Percentiles rank a stretch among this genome's conserved stretches.
Evolutionary conservation across 2,888 invertebrate species (phyloP).

Genomic region (Lagria hirta): DNA sequence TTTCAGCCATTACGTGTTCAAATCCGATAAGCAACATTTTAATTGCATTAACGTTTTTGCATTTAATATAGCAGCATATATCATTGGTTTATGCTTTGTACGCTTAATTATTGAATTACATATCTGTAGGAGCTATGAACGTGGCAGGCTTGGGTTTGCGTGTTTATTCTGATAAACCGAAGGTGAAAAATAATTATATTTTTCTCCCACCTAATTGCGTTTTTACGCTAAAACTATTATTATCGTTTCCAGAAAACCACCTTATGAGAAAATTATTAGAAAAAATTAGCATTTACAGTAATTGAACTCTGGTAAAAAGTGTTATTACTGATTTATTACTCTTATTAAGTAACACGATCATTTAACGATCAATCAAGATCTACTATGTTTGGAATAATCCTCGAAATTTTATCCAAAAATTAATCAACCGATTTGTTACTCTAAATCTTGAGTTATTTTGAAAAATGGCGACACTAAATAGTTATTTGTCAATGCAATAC

Average conservation of each 20-base stretch:
- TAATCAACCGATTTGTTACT: conserved; percentile 23
- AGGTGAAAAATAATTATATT: conserved; percentile 37
- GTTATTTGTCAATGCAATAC: no score
- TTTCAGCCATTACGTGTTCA: no score
- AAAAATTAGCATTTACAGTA: conserved; percentile 25
- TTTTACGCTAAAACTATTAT: conserved; percentile 32
- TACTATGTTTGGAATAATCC: conserved; percentile 22
- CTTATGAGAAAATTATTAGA: conserved; percentile 10
- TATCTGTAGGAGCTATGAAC: conserved; percentile 31
- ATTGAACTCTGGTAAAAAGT: conserved; percentile 18
- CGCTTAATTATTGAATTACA: conserved; percentile 35
- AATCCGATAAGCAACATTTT: no score
- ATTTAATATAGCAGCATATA: no score
- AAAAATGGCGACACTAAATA: no score
- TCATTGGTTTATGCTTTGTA: no score
- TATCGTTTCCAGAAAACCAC: conserved; percentile 20
- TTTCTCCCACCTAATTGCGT: conserved; percentile 31
- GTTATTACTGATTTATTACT: conserved; percentile 21
- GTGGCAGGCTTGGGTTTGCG: conserved; percentile 25
- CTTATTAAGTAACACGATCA: no score
- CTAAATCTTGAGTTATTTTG: conserved; percentile 18
- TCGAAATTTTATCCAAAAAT: conserved; percentile 22
- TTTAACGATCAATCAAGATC: conserved; percentile 24
- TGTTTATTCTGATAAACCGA: conserved; percentile 30
- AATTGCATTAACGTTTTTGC: no score